Base-by-base conservation (phyloP, 2,113 vertebrate species). In the Peromyscus polionotus region DNA sequence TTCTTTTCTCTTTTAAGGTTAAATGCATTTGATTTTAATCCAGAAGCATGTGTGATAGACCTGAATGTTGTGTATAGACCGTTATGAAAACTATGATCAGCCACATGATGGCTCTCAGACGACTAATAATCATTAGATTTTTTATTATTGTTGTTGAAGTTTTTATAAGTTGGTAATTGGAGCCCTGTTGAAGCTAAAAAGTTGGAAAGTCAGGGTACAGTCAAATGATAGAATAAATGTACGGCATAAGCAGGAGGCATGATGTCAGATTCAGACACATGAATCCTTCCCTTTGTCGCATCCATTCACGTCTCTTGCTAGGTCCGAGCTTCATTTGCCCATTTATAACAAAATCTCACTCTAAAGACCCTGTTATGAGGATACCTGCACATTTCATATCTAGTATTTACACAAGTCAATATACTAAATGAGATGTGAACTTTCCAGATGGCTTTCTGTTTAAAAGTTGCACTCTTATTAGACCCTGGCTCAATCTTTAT, bases 381-480 rank as follows among this genome's bases (percentile, higher is more conserved):
- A 92, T 1, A 68, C 5, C 14, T 33, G 5, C 36, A 39, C n/a
- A 36, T 33, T 87, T 96, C 75, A 42, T 20, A 42, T 67, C 7
- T 28, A 26, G 2, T 51, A 17, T 88, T 72, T 72, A 48, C 0
- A 63, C 33, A 88, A 91, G 11, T 51, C 51, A 51, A 51, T 9
- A 8, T 51, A 51, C 51, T 51, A 51, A 51, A 51, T 51, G 10
- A 8, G n/a, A 8, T 36, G 2, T 13, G 19, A 57, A 8, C 87
- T 54, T 93, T 94, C 17, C n/a, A 95, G 79, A 81, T 86, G 6
- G 54, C 63, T 88, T 95, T 97, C 85, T 68, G 51, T 57, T 75
- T 12, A 61, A 63, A 73, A 90, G 11, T 67, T 76, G 20, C 4
- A 45, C 19, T 85, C 92, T 63, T 80, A 16, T 77, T 93, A 42